These are phyloP conservation scores for Phalera bucephala DNA, from an alignment of 2,888 invertebrate species.

Conservation along the genomic window DNA sequence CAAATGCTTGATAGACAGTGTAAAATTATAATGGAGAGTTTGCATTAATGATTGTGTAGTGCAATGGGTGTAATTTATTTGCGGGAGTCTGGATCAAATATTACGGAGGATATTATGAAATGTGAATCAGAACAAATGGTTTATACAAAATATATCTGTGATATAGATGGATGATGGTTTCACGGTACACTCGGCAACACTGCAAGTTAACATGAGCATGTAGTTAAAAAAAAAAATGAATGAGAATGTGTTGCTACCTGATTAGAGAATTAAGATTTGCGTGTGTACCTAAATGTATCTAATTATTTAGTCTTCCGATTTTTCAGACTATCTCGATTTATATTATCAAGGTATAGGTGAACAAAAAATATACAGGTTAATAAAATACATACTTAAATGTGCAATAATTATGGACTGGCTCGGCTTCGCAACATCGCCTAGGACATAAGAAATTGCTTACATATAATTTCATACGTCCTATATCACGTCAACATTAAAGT, in stretches of 20 bases:
- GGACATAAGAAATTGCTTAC: too few species aligned
- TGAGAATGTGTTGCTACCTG: too few species aligned
- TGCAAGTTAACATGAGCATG: constrained; percentile 21
- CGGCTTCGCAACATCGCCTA: too few species aligned
- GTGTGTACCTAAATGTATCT: constrained; percentile 32
- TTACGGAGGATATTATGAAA: constrained; percentile 23
- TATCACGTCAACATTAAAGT: too few species aligned
- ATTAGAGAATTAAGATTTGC: constrained; percentile 10
- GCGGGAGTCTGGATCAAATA: constrained; percentile 22
- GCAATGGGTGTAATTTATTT: constrained; percentile 20
- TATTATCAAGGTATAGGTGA: constrained; percentile 22
- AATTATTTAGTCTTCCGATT: constrained; percentile 38
- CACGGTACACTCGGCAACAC: constrained; percentile 38
- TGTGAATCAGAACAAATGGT: constrained; percentile 23
- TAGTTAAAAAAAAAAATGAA: constrained; percentile 1
- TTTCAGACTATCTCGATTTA: constrained; percentile 27
- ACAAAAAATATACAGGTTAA: constrained; percentile 27
- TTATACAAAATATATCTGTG: constrained; percentile 49
- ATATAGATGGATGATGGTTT: constrained; percentile 49
- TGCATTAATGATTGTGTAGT: constrained; percentile 28
- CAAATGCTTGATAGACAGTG: constrained; percentile 10
- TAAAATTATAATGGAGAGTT: constrained; percentile 18
- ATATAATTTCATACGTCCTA: too few species aligned
- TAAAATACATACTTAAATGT: constrained; percentile 23
- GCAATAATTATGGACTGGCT: too few species aligned